Conservation (phyloP, 2,797 vertebrate genomes). For the Tolypeutes matacus region DNA sequence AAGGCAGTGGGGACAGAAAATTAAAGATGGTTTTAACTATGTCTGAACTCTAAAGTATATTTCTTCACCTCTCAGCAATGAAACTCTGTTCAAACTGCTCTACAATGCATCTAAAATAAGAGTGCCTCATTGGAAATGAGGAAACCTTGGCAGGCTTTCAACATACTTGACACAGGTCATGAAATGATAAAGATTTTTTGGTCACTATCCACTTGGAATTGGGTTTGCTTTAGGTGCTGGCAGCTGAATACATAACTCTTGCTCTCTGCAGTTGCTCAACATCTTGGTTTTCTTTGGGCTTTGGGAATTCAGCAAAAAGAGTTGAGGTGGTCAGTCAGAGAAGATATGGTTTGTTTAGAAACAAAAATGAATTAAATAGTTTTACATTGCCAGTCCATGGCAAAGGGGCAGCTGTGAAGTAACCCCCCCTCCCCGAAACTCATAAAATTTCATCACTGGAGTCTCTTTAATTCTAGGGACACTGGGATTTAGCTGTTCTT, state of each 20-base stretch:
- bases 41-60: neutral
- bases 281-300: neutral
- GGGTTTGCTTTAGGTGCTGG: slow-evolving; percentile 8
- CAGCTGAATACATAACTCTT: neutral
- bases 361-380: neutral
- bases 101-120: slow-evolving; percentile 58
- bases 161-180: slow-evolving; percentile 52
- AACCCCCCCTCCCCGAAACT: neutral
- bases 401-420: neutral
- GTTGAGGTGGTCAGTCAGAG: neutral
- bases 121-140: neutral
- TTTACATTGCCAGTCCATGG: neutral
- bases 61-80: neutral
- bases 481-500: neutral
- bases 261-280: neutral
- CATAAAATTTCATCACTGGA: neutral
- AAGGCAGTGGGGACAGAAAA: neutral
- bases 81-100: slow-evolving; percentile 20
- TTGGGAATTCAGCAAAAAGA: neutral
- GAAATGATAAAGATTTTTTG: slow-evolving; percentile 60
- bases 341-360: neutral
- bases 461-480: neutral
- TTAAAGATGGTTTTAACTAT: neutral
- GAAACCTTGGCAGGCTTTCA: slow-evolving; percentile 63
- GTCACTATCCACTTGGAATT: slow-evolving; percentile 55